Evolutionary conservation across 2,888 invertebrate species (phyloP), one percentile per base, ranked within the genome.

Genomic region (Chrysodeixis includens): DNA sequence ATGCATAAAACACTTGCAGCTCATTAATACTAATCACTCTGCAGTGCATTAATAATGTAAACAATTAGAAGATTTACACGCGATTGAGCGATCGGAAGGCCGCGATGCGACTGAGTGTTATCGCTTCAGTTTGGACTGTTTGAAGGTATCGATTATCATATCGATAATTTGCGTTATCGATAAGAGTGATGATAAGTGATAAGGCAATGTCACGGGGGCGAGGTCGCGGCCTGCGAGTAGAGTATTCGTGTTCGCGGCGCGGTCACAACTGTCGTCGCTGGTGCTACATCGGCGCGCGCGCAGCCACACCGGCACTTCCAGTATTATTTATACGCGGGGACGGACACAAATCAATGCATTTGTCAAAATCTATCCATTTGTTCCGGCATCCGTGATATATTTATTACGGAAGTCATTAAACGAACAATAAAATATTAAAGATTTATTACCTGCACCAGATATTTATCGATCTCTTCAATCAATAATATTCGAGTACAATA

Each of bases 221-320:
- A 92, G 91, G 91, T 89, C 91, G 89, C 86, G 84, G 79, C 79
- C 88, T 77, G 78, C 78, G 92, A 89, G 90, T 82, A 90, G 92
- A 92, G 93, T 86, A 92, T 88, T 92, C 94, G 93, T 91, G 89
- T 87, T 89, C 90, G 91, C 93, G 93, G 91, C 92, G 89, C 89
- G 91, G 87, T 90, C 88, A 89, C 93, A 90, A 95, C 94, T 94
- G 90, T 93, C 88, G 89, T 83, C 83, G 81, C 83, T 82, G 83
- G 83, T 82, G 83, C 84, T 90, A 89, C 86, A 91, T 92, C 88
- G 84, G 89, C 93, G 90, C 91, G 89, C 78, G 74, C 88, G 86
- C 90, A 89, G 89, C 87, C 86, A 78, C 82, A 83, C 85, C 85
- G 86, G 78, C 71, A 82, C 83, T 70, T 84, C 89, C 86, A 88